Conservation (phyloP, 1,140 invertebrate species). For the Theocolax elegans region DNA sequence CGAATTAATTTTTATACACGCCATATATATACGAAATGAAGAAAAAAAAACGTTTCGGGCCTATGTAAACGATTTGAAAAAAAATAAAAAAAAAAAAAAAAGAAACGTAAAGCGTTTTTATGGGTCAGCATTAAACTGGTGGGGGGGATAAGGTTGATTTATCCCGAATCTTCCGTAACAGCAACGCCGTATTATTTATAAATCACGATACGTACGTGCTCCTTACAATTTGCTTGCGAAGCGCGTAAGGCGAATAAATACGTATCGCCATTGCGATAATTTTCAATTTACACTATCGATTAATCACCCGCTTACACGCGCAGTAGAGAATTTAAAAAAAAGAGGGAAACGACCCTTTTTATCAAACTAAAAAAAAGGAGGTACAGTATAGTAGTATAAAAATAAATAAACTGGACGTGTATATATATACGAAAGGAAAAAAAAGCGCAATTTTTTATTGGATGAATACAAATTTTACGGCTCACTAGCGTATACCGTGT, state of each 20-base stretch:
- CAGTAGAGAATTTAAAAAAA: constrained; percentile 17
- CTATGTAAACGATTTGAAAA: too few species aligned
- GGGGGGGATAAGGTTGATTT: too few species aligned
- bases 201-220: background rate
- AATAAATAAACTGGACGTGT: constrained; percentile 5
- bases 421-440: background rate
- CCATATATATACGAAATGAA: too few species aligned
- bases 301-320: constrained; percentile 31
- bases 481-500: constrained; percentile 42
- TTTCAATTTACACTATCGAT: constrained; percentile 39
- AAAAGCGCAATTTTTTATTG: constrained; percentile 19
- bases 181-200: constrained; percentile 22
- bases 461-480: constrained; percentile 36
- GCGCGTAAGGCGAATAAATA: constrained; percentile 8
- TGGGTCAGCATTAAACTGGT: constrained; percentile 23
- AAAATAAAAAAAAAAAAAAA: too few species aligned
- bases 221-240: constrained; percentile 16
- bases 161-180: background rate
- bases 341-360: background rate
- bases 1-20: too few species aligned
- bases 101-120: constrained; percentile 15
- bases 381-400: background rate
- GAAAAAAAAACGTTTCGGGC: too few species aligned
- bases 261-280: constrained; percentile 17
- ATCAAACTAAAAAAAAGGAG: constrained; percentile 14